phyloP scores from a whole-genome alignment of 2,888 invertebrate species.

The Platycheirus rosarum region DNA sequence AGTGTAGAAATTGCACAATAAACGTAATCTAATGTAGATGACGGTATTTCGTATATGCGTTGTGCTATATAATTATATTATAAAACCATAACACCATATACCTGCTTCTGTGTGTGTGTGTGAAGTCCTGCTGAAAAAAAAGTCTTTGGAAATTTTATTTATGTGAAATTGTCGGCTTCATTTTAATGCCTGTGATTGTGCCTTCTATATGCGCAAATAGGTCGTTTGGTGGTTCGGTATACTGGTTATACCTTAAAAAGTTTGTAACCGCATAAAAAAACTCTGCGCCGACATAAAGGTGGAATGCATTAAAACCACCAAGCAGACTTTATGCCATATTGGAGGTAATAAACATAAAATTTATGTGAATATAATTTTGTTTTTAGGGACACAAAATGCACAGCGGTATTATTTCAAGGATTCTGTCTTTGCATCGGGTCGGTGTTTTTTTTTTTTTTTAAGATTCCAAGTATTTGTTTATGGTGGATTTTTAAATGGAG shows the following conservation, averaged over 20 bases:
- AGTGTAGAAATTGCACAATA: conserved; percentile 48
- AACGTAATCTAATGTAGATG: conserved; percentile 60
- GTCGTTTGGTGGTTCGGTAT: conserved; percentile 43
- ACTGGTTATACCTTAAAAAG: conserved; percentile 29
- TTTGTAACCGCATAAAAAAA: conserved; percentile 48
- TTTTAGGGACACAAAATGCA: conserved; percentile 27
- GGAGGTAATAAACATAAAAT: conserved; percentile 66
- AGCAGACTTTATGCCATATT: conserved; percentile 24
- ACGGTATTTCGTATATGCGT: conserved; percentile 22
- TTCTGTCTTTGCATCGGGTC: background rate
- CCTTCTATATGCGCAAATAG: conserved; percentile 38
- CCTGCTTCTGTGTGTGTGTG: background rate
- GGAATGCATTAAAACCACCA: conserved; percentile 56
- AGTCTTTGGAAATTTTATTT: conserved; percentile 69
- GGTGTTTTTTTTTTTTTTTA: background rate
- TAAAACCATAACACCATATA: conserved; percentile 44
- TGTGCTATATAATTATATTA: conserved; percentile 62
- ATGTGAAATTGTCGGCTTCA: conserved; percentile 71
- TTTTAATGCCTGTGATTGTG: conserved; percentile 62
- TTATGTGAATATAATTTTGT: conserved; percentile 64
- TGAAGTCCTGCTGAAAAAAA: conserved; percentile 24
- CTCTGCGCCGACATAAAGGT: conserved; percentile 30
- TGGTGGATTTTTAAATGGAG: background rate
- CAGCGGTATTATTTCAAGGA: background rate
- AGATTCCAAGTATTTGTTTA: background rate